These are phyloP conservation scores for Sycophila texana DNA, from an alignment of 2,888 invertebrate genomes.

Conservation along the genomic window DNA sequence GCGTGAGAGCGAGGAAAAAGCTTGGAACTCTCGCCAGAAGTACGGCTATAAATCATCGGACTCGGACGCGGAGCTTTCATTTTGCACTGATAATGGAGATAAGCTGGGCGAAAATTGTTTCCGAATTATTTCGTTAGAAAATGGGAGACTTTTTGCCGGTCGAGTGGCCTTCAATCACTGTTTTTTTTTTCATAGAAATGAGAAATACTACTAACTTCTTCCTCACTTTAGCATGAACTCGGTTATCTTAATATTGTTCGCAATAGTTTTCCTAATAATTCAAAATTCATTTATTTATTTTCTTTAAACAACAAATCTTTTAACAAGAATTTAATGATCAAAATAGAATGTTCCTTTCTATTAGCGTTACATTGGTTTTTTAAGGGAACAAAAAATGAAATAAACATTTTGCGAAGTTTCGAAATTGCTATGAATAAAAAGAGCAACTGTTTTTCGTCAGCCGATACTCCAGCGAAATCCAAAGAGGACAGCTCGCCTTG, in stretches of 20 bases:
- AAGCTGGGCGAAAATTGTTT: conserved; percentile 24
- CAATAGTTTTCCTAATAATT: no score
- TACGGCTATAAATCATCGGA: conserved; percentile 9
- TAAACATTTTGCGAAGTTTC: no score
- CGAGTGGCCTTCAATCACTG: background rate
- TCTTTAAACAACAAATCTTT: no score
- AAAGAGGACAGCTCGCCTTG: no score
- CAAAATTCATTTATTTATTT: no score
- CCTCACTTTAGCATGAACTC: background rate
- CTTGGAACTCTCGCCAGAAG: background rate
- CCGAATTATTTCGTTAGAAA: background rate
- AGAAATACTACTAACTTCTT: no score
- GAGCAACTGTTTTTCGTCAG: background rate
- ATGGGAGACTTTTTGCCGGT: background rate
- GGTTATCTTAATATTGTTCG: background rate
- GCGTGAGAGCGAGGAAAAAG: background rate
- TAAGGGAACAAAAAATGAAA: no score
- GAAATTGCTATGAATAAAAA: no score
- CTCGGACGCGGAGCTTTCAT: background rate
- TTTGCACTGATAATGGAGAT: background rate
- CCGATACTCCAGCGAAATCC: background rate
- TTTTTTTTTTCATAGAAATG: background rate
- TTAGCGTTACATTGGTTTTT: no score
- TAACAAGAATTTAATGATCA: no score
- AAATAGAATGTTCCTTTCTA: no score